Evolutionary conservation across 2,888 invertebrate species (phyloP).

Genomic region (Lissonota sp.): DNA sequence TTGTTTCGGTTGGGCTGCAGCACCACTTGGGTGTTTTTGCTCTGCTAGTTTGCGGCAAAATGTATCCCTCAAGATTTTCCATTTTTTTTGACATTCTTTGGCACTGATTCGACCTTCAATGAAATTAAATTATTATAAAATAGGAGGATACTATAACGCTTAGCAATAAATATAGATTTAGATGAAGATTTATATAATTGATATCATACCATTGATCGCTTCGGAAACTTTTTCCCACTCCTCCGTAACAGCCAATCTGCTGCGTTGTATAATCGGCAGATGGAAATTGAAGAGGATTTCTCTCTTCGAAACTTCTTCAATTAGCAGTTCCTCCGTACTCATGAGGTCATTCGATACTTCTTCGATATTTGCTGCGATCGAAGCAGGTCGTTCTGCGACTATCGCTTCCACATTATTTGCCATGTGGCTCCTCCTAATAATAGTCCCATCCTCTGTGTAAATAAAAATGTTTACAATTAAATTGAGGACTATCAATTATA

Average conservation of each 20-base stretch:
- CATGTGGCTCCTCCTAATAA: neutral
- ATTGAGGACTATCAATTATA: neutral
- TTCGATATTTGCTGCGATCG: neutral
- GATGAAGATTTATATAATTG: neutral
- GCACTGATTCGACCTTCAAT: neutral
- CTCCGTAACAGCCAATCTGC: neutral
- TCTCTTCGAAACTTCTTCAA: neutral
- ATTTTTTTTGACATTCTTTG: neutral
- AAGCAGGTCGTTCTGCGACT: neutral
- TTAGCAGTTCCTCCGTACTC: neutral
- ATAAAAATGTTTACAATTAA: neutral
- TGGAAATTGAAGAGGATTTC: neutral
- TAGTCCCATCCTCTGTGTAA: neutral
- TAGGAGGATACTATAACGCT: too few relatives aligned
- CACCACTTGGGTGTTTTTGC: neutral
- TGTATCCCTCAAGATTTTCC: neutral
- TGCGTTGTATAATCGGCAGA: neutral
- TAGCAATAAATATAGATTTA: too few relatives aligned
- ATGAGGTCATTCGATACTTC: neutral
- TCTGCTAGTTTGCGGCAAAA: neutral
- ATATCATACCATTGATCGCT: neutral
- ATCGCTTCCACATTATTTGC: neutral
- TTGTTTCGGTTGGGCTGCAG: neutral
- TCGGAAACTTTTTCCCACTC: neutral
- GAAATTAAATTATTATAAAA: too few relatives aligned